phyloP scores from a whole-genome alignment of 1,140 invertebrate species.

The Acromyrmex heyeri region DNA sequence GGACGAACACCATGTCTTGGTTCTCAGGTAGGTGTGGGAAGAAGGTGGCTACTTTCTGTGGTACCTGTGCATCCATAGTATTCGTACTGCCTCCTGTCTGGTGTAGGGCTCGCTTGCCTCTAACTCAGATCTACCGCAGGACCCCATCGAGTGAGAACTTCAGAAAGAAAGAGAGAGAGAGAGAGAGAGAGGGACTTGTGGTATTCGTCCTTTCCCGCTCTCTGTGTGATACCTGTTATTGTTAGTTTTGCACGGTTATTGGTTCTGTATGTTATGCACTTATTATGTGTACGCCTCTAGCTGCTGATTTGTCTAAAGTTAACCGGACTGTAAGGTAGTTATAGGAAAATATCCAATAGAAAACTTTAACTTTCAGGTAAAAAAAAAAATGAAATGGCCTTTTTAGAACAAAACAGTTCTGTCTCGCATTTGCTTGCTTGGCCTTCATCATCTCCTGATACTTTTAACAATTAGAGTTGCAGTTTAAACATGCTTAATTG shows the following conservation, averaged over 20 bases:
- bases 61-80: constrained; percentile 68
- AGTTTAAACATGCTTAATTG: too few species aligned
- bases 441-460: background rate
- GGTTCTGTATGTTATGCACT: background rate
- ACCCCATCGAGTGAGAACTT: background rate
- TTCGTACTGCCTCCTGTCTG: constrained; percentile 11
- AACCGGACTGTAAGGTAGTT: background rate
- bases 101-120: background rate
- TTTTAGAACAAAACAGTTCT: too few species aligned
- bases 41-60: constrained; percentile 75
- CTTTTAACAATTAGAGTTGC: background rate
- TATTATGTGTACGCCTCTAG: too few species aligned
- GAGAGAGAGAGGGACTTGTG: constrained; percentile 20
- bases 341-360: background rate
- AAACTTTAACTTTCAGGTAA: background rate
- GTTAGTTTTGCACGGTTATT: constrained; percentile 23
- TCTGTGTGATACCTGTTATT: constrained; percentile 70
- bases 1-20: background rate
- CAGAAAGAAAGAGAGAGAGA: background rate
- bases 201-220: constrained; percentile 33
- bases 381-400: background rate
- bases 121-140: constrained; percentile 17
- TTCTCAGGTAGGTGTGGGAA: constrained; percentile 74
- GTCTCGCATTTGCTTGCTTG: too few species aligned
- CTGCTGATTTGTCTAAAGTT: constrained; percentile 8